Percentiles rank a stretch among this genome's conserved stretches.
Conservation (phyloP, 2,888 invertebrate species). For the Muschampia plurimacula region DNA sequence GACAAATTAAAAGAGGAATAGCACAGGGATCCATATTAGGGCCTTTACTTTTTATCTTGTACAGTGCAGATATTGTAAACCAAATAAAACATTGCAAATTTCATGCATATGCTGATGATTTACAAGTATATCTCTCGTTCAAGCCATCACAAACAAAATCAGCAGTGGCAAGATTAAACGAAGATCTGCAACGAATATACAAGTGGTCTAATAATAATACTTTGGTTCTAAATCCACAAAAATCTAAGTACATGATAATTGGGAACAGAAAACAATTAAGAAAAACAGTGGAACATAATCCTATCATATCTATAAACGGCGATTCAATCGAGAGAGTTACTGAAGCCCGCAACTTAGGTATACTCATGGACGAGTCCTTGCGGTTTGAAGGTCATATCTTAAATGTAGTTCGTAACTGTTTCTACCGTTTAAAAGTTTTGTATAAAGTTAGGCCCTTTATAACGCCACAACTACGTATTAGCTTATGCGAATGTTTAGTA, state of each 20-base stretch:
- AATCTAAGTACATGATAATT: neutral
- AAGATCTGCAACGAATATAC: neutral
- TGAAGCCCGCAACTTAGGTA: slow-evolving; percentile 6
- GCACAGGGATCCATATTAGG: neutral
- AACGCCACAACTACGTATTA: neutral
- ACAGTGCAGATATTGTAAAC: neutral
- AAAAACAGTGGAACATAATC: neutral
- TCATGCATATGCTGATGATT: neutral
- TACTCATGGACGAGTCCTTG: neutral
- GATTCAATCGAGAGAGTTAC: slow-evolving; percentile 24
- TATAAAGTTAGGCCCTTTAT: slow-evolving; percentile 19
- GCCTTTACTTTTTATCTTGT: neutral
- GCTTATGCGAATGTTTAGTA: slow-evolving; percentile 19
- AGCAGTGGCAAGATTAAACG: neutral
- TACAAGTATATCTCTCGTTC: neutral
- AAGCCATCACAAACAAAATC: neutral
- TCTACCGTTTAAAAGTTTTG: slow-evolving; percentile 28
- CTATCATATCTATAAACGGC: neutral
- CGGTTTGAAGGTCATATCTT: neutral
- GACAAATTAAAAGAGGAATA: neutral
- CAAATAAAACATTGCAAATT: neutral
- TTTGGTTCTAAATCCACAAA: neutral
- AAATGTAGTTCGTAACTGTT: slow-evolving; percentile 15
- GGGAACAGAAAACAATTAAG: neutral
- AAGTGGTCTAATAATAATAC: neutral